These are phyloP conservation scores for Macaria notata DNA, from an alignment of 2,888 invertebrate genomes.

Conservation along the genomic window DNA sequence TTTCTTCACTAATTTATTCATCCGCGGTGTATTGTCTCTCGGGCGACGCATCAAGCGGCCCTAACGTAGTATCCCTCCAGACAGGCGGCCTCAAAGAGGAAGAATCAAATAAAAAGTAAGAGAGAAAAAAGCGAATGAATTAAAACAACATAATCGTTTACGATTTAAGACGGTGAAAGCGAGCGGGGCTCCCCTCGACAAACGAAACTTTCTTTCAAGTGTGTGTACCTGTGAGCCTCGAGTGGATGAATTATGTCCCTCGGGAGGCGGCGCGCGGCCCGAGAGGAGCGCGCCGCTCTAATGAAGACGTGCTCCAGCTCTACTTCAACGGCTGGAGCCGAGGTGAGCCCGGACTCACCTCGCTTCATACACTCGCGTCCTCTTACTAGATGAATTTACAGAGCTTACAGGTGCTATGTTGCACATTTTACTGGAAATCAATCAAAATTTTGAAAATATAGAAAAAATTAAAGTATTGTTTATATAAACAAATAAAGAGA, in stretches of 20 bases:
- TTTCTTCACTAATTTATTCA: slow-evolving; percentile 54
- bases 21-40: slow-evolving; percentile 45
- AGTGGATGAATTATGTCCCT: slow-evolving; percentile 80
- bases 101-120: slow-evolving; percentile 68
- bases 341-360: slow-evolving; percentile 71
- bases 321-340: slow-evolving; percentile 62
- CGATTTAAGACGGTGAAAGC: slow-evolving; percentile 71
- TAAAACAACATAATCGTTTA: slow-evolving; percentile 81
- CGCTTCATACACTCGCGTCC: slow-evolving; percentile 31
- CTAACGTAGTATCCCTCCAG: slow-evolving; percentile 52
- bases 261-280: slow-evolving; percentile 51
- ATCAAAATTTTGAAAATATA: no score
- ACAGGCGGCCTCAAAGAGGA: slow-evolving; percentile 75
- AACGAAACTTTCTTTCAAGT: slow-evolving; percentile 80
- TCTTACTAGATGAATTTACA: no score
- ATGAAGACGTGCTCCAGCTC: slow-evolving; percentile 72
- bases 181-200: slow-evolving; percentile 70
- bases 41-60: slow-evolving; percentile 39
- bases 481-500: neutral
- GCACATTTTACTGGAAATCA: no score
- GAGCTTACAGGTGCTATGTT: no score
- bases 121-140: slow-evolving; percentile 77
- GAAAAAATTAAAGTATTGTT: no score
- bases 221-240: slow-evolving; percentile 77
- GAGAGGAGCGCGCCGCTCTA: slow-evolving; percentile 72